Percentiles rank a stretch among this genome's conserved stretches.
phyloP scores from a whole-genome alignment of 23 tunicate genomes.

The Oikopleura dioica region DNA sequence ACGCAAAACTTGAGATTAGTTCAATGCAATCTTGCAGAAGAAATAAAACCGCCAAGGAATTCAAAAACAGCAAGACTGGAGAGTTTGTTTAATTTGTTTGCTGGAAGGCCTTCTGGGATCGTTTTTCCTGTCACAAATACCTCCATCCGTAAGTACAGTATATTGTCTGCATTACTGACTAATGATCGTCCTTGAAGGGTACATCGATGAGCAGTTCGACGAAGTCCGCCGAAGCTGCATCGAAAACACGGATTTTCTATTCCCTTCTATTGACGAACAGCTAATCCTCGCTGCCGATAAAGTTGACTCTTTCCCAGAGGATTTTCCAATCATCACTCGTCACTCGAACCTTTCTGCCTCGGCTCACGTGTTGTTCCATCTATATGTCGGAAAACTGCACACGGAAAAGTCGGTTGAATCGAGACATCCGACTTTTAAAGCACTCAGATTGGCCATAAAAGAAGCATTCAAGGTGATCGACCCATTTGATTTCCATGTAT shows the following conservation, averaged over 20 bases:
- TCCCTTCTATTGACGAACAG: conserved; percentile 34
- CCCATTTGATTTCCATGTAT: background rate
- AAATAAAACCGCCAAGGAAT: conserved; percentile 50
- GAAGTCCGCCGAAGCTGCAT: conserved; percentile 23
- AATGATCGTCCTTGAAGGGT: background rate
- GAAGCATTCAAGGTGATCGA: conserved; percentile 12
- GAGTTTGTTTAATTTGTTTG: conserved; percentile 62
- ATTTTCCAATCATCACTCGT: conserved; percentile 41
- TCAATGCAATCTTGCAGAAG: conserved; percentile 22
- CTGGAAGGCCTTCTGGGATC: conserved; percentile 50
- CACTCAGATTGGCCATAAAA: conserved; percentile 44
- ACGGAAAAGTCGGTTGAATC: conserved; percentile 34
- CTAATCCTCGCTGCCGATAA: conserved; percentile 11
- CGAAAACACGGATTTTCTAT: conserved; percentile 61
- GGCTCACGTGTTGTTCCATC: conserved; percentile 64
- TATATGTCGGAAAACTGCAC: conserved; percentile 21
- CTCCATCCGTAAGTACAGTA: too few species aligned
- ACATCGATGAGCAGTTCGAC: background rate
- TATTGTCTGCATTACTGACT: too few species aligned
- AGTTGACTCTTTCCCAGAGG: background rate
- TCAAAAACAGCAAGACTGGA: too few species aligned
- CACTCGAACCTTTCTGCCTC: conserved; percentile 67
- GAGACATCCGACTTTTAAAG: conserved; percentile 41
- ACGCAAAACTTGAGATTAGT: conserved; percentile 43
- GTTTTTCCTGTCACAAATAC: conserved; percentile 28